Base-by-base conservation (phyloP, 2,888 invertebrate species). In the Drosophila eohydei region DNA sequence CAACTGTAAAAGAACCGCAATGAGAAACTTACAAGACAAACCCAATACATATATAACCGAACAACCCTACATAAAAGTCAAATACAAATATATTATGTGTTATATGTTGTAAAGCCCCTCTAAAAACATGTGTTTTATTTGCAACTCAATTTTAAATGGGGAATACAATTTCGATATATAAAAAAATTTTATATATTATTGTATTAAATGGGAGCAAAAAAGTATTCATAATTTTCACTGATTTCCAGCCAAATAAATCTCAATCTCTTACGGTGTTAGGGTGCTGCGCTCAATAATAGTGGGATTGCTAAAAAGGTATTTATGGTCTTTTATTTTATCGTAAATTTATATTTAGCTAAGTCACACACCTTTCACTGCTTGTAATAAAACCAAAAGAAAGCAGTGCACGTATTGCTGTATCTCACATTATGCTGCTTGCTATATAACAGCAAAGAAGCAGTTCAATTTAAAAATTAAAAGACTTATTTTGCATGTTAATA, bases 61-160 rank as follows among this genome's bases (percentile, higher is more conserved):
- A 64, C 65, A 73, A 54, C 61, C 67, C 80, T 64, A 72, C 82
- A 81, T 77, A 73, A 80, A 74, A 74, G 54, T 68, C 78, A 76
- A 86, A 90, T 82, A 90, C 79, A 75, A 78, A 89, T 83, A 76
- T 89, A 84, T 85, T 89, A 91, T 86, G 78, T 90, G 90, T 90
- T 90, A 82, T 85, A 89, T 91, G 90, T 91, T 90, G 91, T 91
- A 90, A 90, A 89, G 84, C 86, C 88, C 83, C 82, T 83, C 81
- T 77, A 82, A 81, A 71, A 58, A 65, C 5, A 11, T 32, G 55
- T 43, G 74, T 79, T 74, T 77, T 64, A 66, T 66, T 81, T 41
- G 2, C n/a, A 16, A 30, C n/a, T 4, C 1, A n/a, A 30, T 6
- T 5, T 5, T 6, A 12, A 48, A 5, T 11, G 30, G 50, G 50